Base-by-base conservation (phyloP, 2,888 invertebrate species). In the Balanococcus diminutus region DNA sequence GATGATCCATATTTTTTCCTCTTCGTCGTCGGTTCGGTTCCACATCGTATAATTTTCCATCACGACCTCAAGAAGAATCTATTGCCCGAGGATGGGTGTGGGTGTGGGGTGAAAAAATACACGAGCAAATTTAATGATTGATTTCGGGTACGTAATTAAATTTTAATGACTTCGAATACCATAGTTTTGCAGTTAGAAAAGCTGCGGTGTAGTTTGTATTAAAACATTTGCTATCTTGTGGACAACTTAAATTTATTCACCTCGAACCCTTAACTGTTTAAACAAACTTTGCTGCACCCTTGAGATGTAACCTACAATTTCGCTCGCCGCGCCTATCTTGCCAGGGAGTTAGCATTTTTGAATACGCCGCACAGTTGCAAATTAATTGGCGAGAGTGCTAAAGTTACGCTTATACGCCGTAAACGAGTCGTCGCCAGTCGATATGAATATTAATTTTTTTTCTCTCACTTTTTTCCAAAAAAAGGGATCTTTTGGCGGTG, bases 211-310 rank as follows among this genome's bases (percentile, higher is more conserved):
- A 79, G 75, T 36, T 79, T 36, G 75, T 79, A 79, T 79, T 79
- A 79, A 79, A 79, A 79, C 75, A 79, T 79, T 79, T 79, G 75
- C 75, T 79, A 79, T 79, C 75, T 79, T 79, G 75, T 79, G 75
- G 75, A 79, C 75, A 79, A 79, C 32, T 79, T 79, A 79, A 79
- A 79, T 79, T 79, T 79, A 79, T 79, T 79, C 75, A 79, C 75
- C 36, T 79, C 75, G 32, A 32, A 19, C 75, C 75, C 75, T 79
- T 79, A 79, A 79, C 75, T 79, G 75, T 79, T 79, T 79, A 79
- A 79, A 79, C 75, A 79, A 79, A 79, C 75, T 79, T 79, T 79
- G 75, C 36, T 79, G 75, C 75, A 79, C 75, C 75, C 75, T 79
- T 79, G 75, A 79, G 75, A 79, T 79, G 75, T 79, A 79, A 79